Percentiles rank a stretch among this genome's conserved stretches.
Evolutionary conservation across 1,140 invertebrate genomes (phyloP).

Genomic region (Meloidogyne hapla): DNA sequence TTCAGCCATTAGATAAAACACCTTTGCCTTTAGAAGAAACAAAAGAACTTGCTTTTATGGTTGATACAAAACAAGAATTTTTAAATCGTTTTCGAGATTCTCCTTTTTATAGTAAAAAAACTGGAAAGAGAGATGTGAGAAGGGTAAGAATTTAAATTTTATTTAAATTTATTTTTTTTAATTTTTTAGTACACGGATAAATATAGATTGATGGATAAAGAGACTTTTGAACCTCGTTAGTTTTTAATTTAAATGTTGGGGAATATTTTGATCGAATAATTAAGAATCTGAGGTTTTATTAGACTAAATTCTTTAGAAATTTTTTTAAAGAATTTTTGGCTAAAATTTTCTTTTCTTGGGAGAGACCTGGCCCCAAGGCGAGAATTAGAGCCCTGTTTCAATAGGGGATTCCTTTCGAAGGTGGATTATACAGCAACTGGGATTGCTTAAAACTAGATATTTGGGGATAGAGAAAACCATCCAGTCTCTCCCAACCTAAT

Average conservation of each 20-base stretch:
- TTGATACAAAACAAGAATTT: conserved; percentile 32
- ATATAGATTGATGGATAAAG: conserved; percentile 24
- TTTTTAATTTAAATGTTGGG: neutral
- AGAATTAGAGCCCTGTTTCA: too few species aligned
- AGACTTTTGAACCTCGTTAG: conserved; percentile 23
- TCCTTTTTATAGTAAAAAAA: conserved; percentile 26
- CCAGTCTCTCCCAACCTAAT: too few species aligned
- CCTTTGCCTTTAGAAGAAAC: conserved; percentile 30
- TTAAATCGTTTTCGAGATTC: conserved; percentile 36
- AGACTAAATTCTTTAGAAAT: too few species aligned
- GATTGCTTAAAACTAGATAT: too few species aligned
- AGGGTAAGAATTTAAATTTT: conserved; percentile 6
- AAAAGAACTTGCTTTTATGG: conserved; percentile 36
- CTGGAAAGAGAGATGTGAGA: conserved; percentile 33
- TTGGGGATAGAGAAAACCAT: too few species aligned
- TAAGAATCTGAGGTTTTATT: too few species aligned
- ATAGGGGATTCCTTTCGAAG: too few species aligned
- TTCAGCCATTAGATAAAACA: conserved; percentile 22
- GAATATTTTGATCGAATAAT: too few species aligned
- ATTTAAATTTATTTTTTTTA: neutral
- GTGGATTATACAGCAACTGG: too few species aligned
- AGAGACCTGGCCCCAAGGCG: too few species aligned
- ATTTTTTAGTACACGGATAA: conserved; percentile 26
- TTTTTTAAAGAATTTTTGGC: too few species aligned
- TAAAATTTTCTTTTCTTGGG: too few species aligned